These are phyloP conservation scores for Xestia c-nigrum DNA, from an alignment of 2,888 invertebrate genomes.

Conservation along the genomic window DNA sequence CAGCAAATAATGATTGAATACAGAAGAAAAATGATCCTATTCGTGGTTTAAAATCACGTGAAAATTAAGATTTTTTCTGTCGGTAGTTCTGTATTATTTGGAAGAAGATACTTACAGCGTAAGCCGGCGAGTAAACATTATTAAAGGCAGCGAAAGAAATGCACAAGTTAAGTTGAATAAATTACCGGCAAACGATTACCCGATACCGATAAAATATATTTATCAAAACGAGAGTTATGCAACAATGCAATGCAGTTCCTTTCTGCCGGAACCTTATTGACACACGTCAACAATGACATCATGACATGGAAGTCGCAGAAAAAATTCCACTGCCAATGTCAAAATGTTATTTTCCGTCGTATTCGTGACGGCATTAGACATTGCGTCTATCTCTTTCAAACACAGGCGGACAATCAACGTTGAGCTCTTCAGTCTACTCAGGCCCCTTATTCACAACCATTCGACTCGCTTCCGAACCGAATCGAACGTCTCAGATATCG, in stretches of 20 bases:
- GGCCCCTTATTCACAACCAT: too few relatives aligned
- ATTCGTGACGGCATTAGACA: neutral
- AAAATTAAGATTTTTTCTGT: neutral
- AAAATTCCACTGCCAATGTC: neutral
- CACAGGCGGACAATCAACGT: too few relatives aligned
- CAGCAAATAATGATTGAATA: neutral
- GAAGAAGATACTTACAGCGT: slow-evolving; percentile 73
- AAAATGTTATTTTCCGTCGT: too few relatives aligned
- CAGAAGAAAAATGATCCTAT: neutral
- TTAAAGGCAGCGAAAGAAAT: slow-evolving; percentile 45
- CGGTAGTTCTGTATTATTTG: neutral
- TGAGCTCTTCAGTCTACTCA: neutral
- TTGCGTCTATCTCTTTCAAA: neutral
- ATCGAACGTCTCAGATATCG: too few relatives aligned
- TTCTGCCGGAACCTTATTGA: slow-evolving; percentile 6
- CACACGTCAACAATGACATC: neutral
- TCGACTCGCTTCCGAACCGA: too few relatives aligned
- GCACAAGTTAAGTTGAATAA: slow-evolving; percentile 29
- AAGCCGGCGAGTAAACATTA: slow-evolving; percentile 78
- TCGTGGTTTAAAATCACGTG: slow-evolving; percentile 11
- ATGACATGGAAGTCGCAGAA: neutral
- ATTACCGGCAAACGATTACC: slow-evolving; percentile 28
- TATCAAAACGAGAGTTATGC: slow-evolving; percentile 46
- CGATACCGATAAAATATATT: slow-evolving; percentile 11
- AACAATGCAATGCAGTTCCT: slow-evolving; percentile 10